Conservation (phyloP, 2,888 invertebrate genomes). For the Microctonus aethiopoides region DNA sequence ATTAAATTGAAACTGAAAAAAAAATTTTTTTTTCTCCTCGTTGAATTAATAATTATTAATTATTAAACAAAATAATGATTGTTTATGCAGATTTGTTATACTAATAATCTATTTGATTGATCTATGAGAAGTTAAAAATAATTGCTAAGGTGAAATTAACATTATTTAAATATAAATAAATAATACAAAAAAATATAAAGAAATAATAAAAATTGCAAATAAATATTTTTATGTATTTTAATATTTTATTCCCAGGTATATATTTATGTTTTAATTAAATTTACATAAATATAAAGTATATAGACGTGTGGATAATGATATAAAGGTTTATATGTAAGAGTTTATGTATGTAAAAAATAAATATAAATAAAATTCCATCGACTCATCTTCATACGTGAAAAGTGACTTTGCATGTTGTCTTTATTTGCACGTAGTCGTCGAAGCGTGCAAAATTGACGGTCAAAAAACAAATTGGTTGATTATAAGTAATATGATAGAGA, state of each 20-base stretch:
- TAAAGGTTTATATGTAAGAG: neutral
- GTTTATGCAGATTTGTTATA: too few relatives aligned
- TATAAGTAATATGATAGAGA: neutral
- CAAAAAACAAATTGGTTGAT: constrained; percentile 3
- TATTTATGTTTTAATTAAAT: neutral
- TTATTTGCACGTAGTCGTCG: constrained; percentile 16
- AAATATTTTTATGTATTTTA: neutral
- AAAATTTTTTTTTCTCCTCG: too few relatives aligned
- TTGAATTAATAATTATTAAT: too few relatives aligned
- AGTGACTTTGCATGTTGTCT: constrained; percentile 28
- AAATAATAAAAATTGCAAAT: neutral
- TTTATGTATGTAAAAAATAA: neutral
- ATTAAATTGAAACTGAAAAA: too few relatives aligned
- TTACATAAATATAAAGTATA: neutral
- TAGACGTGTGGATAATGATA: neutral
- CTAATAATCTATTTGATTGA: too few relatives aligned
- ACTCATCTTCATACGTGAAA: neutral
- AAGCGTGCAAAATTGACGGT: constrained; percentile 29
- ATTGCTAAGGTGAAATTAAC: too few relatives aligned
- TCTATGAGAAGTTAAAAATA: too few relatives aligned
- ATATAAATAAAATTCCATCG: neutral
- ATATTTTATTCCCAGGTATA: neutral
- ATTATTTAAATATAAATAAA: neutral
- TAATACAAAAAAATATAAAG: too few relatives aligned
- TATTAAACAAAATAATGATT: too few relatives aligned